A percentile compares a stretch with the other conserved stretches of the same genome.
Conservation (phyloP, 2,113 vertebrate species). For the Limanda limanda region DNA sequence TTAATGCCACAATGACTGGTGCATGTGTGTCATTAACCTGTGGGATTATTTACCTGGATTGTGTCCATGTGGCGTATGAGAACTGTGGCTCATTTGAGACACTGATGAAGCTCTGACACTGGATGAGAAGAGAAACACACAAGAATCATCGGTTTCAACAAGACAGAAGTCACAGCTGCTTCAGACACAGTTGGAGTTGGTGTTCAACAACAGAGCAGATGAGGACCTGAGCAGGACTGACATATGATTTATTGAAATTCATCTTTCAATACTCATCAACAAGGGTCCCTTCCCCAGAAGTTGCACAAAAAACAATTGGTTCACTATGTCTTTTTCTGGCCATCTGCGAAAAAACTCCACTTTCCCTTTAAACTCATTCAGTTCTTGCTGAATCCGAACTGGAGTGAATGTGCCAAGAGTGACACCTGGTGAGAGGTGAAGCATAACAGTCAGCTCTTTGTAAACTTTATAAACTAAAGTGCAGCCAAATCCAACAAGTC, state of each 20-base stretch:
- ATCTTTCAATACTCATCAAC: too few species aligned
- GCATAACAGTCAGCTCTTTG: constrained; percentile 12
- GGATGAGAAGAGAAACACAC: constrained; percentile 33
- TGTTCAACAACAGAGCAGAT: too few species aligned
- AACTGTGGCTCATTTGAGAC: constrained; percentile 57
- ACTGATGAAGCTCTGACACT: constrained; percentile 59
- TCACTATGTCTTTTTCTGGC: neutral
- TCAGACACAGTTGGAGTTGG: neutral
- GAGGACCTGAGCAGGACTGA: too few species aligned
- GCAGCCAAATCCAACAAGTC: neutral
- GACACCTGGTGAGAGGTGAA: constrained; percentile 62
- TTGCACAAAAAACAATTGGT: too few species aligned
- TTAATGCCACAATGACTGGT: neutral
- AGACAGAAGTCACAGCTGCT: neutral
- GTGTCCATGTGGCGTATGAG: constrained; percentile 31
- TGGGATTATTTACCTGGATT: constrained; percentile 60
- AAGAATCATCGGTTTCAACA: neutral
- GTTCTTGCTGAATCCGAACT: neutral
- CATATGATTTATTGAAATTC: too few species aligned
- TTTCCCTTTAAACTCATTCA: neutral
- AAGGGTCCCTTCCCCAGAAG: neutral
- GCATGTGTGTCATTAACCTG: neutral
- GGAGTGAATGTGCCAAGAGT: constrained; percentile 37
- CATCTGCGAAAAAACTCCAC: neutral
- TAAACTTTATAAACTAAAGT: constrained; percentile 6